A percentile compares a stretch with the other conserved stretches of the same genome.
Conservation (phyloP, 2,113 vertebrate species). For the Nothobranchius kuhntae region DNA sequence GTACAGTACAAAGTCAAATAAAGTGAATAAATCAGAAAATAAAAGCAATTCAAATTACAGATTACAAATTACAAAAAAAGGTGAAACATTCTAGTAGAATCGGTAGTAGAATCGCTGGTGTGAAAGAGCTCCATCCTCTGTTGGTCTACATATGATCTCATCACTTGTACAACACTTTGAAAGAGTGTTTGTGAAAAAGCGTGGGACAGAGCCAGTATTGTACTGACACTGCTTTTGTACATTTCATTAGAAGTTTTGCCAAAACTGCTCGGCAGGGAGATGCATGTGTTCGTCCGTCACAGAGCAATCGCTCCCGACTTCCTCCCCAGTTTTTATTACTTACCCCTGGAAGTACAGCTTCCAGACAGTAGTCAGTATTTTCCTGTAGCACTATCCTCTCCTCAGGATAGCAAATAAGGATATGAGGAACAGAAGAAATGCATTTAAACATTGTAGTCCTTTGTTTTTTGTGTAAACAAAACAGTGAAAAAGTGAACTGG, state of each 20-base stretch:
- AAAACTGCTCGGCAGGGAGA: slow-evolving; percentile 41
- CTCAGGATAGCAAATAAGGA: neutral
- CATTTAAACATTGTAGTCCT: neutral
- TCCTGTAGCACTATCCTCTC: neutral
- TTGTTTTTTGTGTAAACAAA: slow-evolving; percentile 27
- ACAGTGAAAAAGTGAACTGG: slow-evolving; percentile 9
- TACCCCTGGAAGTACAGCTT: slow-evolving; percentile 13
- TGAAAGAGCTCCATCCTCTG: slow-evolving; percentile 11
- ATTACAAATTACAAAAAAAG: no score
- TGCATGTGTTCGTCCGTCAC: slow-evolving; percentile 56
- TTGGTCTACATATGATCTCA: slow-evolving; percentile 16
- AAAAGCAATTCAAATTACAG: no score
- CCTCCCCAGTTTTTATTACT: slow-evolving; percentile 29
- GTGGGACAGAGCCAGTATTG: slow-evolving; percentile 65
- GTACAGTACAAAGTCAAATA: no score
- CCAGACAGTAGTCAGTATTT: slow-evolving; percentile 6
- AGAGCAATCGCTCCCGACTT: slow-evolving; percentile 56
- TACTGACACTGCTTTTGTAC: slow-evolving; percentile 50
- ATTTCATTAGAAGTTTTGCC: slow-evolving; percentile 47
- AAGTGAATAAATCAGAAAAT: no score
- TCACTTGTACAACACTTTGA: slow-evolving; percentile 36
- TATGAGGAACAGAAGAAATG: neutral
- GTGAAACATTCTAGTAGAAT: no score
- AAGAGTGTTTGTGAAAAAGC: slow-evolving; percentile 43
- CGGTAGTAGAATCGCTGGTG: no score